Evolutionary conservation across 2,113 vertebrate species (phyloP), one percentile per base, ranked within the genome.

Genomic region (Suncus etruscus): DNA sequence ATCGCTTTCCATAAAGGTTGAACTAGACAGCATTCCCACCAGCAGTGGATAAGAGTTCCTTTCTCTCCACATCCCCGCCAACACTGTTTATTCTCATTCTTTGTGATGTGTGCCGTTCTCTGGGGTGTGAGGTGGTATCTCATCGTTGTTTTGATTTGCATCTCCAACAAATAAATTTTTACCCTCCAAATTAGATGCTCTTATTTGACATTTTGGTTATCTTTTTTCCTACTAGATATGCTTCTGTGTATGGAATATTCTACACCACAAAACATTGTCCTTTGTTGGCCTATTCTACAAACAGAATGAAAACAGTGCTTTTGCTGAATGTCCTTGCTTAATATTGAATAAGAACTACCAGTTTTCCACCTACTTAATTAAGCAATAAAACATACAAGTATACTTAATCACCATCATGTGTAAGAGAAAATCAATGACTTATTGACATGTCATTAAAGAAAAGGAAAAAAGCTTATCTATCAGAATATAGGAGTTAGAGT

Each of bases 381-480:
- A 61, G 66, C 32, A 80, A 74, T 65, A 16, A 78, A 88, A 15
- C 39, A 5, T 39, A 39, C 39, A 39, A 39, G 66, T 78, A 24
- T 61, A 47, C 48, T 87, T 86, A 25, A 3, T 77, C 29, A 82
- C 32, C 47, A 82, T 77, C 85, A 25, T 79, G 51, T 80, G 22
- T 69, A 87, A 76, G 29, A 68, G n/a, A 90, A 92, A 94, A 83
- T 51, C 39, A 91, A 87, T 80, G 84, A 87, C 66, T 91, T 84
- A 54, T 54, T 61, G 75, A 72, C 25, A 31, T 85, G 9, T 6
- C 54, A 1, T 89, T 74, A 79, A 86, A 61, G 80, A 54, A 73
- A 50, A 73, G 18, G 18, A n/a, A 47, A 70, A 61, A 63, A 61
- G 0, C 15, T 12, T 83, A 10, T 79, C 14, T 47, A 61, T 65